Percentiles rank a stretch among this genome's conserved stretches.
These are phyloP conservation scores for Epizoanthus ramosus DNA, from an alignment of 92 coral and sea anemone species.

Conservation along the genomic window DNA sequence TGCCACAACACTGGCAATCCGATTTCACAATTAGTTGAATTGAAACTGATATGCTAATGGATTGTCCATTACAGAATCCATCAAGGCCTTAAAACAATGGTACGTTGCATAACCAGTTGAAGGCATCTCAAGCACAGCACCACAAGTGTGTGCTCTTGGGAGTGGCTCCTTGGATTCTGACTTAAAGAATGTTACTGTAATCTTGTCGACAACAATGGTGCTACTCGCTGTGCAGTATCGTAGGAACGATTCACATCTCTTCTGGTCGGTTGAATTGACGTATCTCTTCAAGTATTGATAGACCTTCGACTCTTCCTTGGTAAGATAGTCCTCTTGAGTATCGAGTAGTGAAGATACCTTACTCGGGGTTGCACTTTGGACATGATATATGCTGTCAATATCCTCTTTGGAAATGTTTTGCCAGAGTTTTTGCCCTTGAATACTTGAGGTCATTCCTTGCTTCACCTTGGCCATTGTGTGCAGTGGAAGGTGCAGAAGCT, in stretches of 20 bases:
- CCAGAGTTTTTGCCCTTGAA: constrained; percentile 17
- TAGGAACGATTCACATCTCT: constrained; percentile 26
- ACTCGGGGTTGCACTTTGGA: constrained; percentile 21
- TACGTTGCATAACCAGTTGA: constrained; percentile 28
- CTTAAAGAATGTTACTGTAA: constrained; percentile 9
- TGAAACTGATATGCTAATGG: background rate
- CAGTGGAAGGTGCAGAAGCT: constrained; percentile 35
- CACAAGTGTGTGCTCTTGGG: constrained; percentile 49
- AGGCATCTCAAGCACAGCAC: constrained; percentile 45
- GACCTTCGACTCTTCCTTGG: constrained; percentile 13
- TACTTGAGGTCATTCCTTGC: constrained; percentile 10
- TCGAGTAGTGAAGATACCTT: constrained; percentile 28
- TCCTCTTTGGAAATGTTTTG: constrained; percentile 13
- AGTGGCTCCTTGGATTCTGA: constrained; percentile 18
- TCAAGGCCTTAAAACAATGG: constrained; percentile 2
- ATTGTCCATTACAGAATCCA: constrained; percentile 28
- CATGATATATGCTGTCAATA: constrained; percentile 16
- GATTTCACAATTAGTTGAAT: too few species aligned
- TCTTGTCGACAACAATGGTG: constrained; percentile 17
- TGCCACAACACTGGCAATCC: too few species aligned
- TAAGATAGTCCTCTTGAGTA: background rate
- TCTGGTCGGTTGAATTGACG: constrained; percentile 11
- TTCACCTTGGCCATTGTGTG: constrained; percentile 42
- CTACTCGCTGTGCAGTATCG: constrained; percentile 24
- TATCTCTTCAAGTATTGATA: constrained; percentile 11